These are phyloP conservation scores for Unio delphinus DNA, from an alignment of 2,888 invertebrate genomes.

Conservation along the genomic window DNA sequence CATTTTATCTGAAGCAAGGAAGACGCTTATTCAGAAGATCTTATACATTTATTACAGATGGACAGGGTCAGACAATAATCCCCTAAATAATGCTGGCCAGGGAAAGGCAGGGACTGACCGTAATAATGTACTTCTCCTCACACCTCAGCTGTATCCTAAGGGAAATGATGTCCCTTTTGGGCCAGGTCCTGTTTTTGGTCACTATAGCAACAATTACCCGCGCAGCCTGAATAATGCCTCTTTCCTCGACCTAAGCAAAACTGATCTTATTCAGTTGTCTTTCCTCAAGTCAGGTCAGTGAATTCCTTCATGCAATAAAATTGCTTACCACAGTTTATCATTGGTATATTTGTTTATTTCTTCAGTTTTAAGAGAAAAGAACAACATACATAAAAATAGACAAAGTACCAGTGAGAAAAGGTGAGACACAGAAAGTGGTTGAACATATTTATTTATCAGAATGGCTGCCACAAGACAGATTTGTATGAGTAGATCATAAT, in stretches of 20 bases:
- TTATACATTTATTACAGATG: conserved; percentile 53
- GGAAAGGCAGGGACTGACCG: conserved; percentile 68
- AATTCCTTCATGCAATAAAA: no score
- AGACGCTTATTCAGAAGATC: not conserved
- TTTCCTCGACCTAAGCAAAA: conserved; percentile 57
- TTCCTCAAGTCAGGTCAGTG: conserved; percentile 54
- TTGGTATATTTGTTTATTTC: no score
- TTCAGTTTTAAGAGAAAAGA: no score
- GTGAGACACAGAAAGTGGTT: no score
- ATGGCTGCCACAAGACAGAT: no score
- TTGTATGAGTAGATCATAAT: no score
- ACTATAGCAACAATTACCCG: conserved; percentile 68
- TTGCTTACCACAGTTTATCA: no score
- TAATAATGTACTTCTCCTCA: conserved; percentile 66
- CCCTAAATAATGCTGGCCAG: conserved; percentile 68
- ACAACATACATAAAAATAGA: no score
- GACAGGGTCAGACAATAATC: conserved; percentile 71
- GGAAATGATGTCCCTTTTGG: conserved; percentile 47
- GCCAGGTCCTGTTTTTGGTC: conserved; percentile 54
- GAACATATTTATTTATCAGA: no score
- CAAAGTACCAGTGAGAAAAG: no score
- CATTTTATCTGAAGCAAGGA: no score
- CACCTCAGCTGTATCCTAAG: conserved; percentile 53
- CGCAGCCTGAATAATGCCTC: conserved; percentile 45
- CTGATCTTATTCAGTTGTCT: conserved; percentile 58